A percentile compares a stretch with the other conserved stretches of the same genome.
These are phyloP conservation scores for Pinna nobilis DNA, from an alignment of 1,140 invertebrate genomes.

Conservation along the genomic window DNA sequence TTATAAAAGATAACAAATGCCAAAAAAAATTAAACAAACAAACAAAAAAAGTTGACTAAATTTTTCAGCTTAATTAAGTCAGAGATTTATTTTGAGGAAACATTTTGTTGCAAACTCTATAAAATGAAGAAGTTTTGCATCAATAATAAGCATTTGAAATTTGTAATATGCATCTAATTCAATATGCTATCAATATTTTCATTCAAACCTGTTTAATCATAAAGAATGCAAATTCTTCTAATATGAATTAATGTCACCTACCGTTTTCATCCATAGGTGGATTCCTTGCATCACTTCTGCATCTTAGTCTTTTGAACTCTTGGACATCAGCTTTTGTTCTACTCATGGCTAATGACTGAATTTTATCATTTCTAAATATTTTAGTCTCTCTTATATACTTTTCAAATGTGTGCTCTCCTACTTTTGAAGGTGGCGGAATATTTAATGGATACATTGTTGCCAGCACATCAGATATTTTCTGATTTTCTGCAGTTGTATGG, in stretches of 20 bases:
- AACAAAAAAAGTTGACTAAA: too few relatives aligned
- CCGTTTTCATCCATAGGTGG: slow-evolving; percentile 72
- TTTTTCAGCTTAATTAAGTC: too few relatives aligned
- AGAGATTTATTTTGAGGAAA: background rate
- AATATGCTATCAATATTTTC: background rate
- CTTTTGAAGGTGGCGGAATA: slow-evolving; percentile 69
- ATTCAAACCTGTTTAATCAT: background rate
- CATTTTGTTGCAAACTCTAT: background rate
- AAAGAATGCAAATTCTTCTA: background rate
- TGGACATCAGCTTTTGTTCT: slow-evolving; percentile 63
- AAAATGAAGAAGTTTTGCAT: background rate
- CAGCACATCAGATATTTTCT: slow-evolving; percentile 68
- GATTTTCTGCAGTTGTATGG: slow-evolving; percentile 59
- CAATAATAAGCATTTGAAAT: background rate
- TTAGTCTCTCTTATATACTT: slow-evolving; percentile 68
- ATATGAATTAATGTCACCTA: slow-evolving; percentile 34
- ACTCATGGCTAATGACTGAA: slow-evolving; percentile 63
- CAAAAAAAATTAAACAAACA: too few relatives aligned
- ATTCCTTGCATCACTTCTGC: slow-evolving; percentile 67
- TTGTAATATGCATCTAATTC: background rate
- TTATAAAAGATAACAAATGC: too few relatives aligned
- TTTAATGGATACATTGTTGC: slow-evolving; percentile 72
- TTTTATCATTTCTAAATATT: slow-evolving; percentile 66
- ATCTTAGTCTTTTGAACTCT: slow-evolving; percentile 65
- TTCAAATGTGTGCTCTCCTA: slow-evolving; percentile 69